Evolutionary conservation across 2,797 vertebrate genomes (phyloP).

Genomic region (Sebastes steindachneri): DNA sequence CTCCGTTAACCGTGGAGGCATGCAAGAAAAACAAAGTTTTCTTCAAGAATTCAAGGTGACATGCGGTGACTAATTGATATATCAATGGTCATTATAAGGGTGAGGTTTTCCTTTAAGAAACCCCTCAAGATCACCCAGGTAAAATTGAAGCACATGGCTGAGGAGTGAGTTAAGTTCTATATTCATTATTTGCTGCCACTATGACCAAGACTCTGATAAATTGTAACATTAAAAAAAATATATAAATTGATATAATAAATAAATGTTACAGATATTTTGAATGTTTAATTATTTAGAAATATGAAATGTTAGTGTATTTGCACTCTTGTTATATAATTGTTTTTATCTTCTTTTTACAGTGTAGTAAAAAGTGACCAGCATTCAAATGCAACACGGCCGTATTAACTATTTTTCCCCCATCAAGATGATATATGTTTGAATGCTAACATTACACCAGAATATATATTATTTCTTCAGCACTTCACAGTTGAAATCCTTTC

Average conservation of each 20-base stretch:
- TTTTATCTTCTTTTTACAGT: background rate
- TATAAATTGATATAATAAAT: background rate
- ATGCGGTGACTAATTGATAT: background rate
- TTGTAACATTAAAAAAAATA: background rate
- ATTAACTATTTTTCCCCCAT: background rate
- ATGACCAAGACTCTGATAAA: background rate
- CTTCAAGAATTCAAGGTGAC: background rate
- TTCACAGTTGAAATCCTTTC: constrained; percentile 41
- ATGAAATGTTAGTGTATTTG: background rate
- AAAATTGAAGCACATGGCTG: background rate
- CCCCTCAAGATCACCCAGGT: background rate
- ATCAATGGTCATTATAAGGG: background rate
- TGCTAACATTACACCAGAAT: constrained; percentile 25
- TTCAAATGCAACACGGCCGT: background rate
- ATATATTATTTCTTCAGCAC: constrained; percentile 29
- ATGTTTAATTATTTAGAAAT: background rate
- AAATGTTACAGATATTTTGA: background rate
- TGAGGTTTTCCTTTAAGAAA: background rate
- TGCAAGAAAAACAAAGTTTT: background rate
- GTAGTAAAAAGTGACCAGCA: background rate
- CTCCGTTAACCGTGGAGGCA: background rate
- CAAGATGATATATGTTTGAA: constrained; percentile 8
- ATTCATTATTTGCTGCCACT: background rate
- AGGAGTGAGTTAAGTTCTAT: background rate
- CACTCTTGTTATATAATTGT: background rate